Evolutionary conservation across 2,888 invertebrate genomes (phyloP).

Genomic region (Lochmaea crataegi): DNA sequence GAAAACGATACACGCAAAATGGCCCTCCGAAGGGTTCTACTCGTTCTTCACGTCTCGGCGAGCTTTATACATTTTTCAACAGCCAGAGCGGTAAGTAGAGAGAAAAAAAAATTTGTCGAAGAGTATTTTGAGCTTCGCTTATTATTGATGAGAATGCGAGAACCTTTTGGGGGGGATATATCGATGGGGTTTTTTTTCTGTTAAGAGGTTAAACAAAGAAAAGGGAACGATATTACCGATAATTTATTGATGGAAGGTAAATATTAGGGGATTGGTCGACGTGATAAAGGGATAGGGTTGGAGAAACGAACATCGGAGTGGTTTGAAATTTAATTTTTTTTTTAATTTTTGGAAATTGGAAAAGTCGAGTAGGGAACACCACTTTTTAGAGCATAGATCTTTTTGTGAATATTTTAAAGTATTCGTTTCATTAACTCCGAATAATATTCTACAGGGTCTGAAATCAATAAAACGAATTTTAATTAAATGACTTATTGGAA

Average conservation of each 20-base stretch:
- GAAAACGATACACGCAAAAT: not conserved
- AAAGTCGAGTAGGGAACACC: too few species aligned
- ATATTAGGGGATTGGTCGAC: conserved; percentile 27
- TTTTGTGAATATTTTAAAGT: too few species aligned
- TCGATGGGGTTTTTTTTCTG: not conserved
- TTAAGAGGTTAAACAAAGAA: conserved; percentile 10
- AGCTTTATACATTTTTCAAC: conserved; percentile 36
- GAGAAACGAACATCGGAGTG: not conserved
- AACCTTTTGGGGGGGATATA: not conserved
- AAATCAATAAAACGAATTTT: too few species aligned
- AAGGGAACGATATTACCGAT: conserved; percentile 10
- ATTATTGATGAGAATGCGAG: conserved; percentile 11
- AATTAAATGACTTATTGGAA: too few species aligned
- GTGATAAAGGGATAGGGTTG: conserved; percentile 14
- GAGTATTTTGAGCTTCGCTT: conserved; percentile 1
- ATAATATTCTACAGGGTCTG: too few species aligned
- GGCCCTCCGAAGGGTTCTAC: conserved; percentile 14
- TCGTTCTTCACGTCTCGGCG: conserved; percentile 31
- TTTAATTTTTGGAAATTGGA: not conserved
- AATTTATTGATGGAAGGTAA: conserved; percentile 35
- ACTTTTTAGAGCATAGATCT: too few species aligned
- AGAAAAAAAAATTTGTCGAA: not conserved
- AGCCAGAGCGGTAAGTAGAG: conserved; percentile 40
- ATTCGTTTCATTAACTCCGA: too few species aligned
- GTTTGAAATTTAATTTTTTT: not conserved